Evolutionary conservation across 2,888 invertebrate species (phyloP), one percentile per base, ranked within the genome.

Genomic region (Anoplius nigerrimus): DNA sequence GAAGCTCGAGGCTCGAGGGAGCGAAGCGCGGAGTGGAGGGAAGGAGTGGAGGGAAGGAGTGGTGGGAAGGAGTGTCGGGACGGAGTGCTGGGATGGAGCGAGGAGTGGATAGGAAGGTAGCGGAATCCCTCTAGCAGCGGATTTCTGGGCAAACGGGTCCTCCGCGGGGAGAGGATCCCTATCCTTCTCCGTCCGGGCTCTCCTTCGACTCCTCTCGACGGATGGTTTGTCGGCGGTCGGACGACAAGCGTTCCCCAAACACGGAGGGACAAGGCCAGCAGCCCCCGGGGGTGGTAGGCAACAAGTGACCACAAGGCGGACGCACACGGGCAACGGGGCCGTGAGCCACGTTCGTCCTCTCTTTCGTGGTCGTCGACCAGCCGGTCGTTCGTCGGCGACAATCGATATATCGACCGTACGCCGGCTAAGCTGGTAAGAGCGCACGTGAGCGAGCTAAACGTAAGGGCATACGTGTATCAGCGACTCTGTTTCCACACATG

Each of bases 381-480:
- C 79, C 85, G 79, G 72, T 77, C 72, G 72, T 72, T 71, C 75
- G 69, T 74, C 75, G 61, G 69, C 72, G 69, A 79, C 80, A 83
- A 84, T 86, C 86, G 85, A 86, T 86, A 86, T 86, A 86, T 87
- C 82, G 86, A 87, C 79, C 84, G 76, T 80, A 77, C 75, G 61
- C 62, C 71, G 71, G 71, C 74, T 66, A 75, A 78, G 22, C 52
- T 18, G 81, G 82, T 79, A 82, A 34, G 34, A 34, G 82, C 78
- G 81, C 75, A 66, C 66, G 70, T 67, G 71, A 79, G 76, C 74
- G 69, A 66, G 71, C 65, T 78, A 71, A 73, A 78, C 75, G 74
- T 76, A 74, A 72, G 71, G 72, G 69, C 74, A 21, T 18, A 22
- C 60, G 24, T 34, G n/a, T n/a, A n/a, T n/a, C n/a, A n/a, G n/a